Percentiles rank a stretch among this genome's conserved stretches.
Conservation (phyloP, 1,140 invertebrate species). For the Cherax destructor region DNA sequence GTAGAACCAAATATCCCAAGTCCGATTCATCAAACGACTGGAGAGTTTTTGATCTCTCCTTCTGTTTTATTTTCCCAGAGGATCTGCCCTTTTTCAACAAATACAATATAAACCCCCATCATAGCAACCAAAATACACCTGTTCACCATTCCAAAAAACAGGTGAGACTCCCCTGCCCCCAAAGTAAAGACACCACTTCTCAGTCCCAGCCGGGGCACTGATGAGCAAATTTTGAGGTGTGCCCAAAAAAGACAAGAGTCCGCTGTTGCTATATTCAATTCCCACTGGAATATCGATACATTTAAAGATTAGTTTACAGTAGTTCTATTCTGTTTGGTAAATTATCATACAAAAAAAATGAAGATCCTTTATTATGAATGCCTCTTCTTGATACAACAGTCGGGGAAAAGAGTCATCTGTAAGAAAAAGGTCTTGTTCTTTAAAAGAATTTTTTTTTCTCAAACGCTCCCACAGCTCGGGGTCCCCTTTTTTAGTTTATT, state of each 20-base stretch:
- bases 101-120: constrained; percentile 37
- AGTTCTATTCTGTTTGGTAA: not conserved
- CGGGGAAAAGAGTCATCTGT: not conserved
- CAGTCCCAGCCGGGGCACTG: constrained; percentile 21
- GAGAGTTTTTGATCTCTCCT: constrained; percentile 49
- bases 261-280: constrained; percentile 9
- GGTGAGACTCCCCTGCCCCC: constrained; percentile 55
- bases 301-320: constrained; percentile 44
- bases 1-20: constrained; percentile 50
- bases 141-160: constrained; percentile 8
- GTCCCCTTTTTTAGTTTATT: not conserved
- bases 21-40: constrained; percentile 26
- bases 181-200: constrained; percentile 27
- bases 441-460: not conserved
- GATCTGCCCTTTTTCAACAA: constrained; percentile 24
- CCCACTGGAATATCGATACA: constrained; percentile 51
- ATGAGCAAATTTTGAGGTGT: constrained; percentile 47
- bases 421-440: not conserved
- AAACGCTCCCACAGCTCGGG: too few relatives aligned
- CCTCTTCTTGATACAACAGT: constrained; percentile 46
- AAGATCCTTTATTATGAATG: not conserved
- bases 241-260: constrained; percentile 27
- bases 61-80: constrained; percentile 40
- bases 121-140: constrained; percentile 56
- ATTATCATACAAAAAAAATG: not conserved